Evolutionary conservation across 30 jellyfish, hydroid and myxozoan genomes (phyloP).

Genomic region (Aurelia sp.): DNA sequence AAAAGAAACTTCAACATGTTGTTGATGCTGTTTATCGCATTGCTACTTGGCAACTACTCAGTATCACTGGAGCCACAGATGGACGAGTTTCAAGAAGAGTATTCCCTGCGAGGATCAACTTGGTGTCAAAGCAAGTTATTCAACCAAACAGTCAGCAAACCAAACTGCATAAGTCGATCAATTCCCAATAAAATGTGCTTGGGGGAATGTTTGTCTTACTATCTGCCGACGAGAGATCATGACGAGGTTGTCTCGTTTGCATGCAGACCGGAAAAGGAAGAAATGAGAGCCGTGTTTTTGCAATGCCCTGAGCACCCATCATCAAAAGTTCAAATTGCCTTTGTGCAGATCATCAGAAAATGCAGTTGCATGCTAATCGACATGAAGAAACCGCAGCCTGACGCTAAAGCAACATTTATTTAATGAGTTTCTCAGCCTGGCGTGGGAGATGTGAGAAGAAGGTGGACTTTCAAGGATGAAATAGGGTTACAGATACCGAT

Average conservation of each 20-base stretch:
- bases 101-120: not conserved
- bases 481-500: too few relatives aligned
- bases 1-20: too few relatives aligned
- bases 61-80: too few relatives aligned
- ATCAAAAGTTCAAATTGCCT: slow-evolving; percentile 7
- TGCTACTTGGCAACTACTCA: too few relatives aligned
- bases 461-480: too few relatives aligned
- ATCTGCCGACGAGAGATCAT: slow-evolving; percentile 9
- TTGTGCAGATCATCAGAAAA: slow-evolving; percentile 10
- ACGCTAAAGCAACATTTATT: slow-evolving; percentile 1
- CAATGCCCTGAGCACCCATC: slow-evolving; percentile 8
- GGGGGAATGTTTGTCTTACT: slow-evolving; percentile 45
- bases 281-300: slow-evolving; percentile 10
- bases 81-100: too few relatives aligned
- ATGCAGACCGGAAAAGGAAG: slow-evolving; percentile 20
- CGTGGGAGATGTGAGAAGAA: too few relatives aligned
- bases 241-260: slow-evolving; percentile 26
- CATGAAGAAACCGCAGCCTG: not conserved
- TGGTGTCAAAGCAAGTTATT: slow-evolving; percentile 24
- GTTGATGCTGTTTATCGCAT: too few relatives aligned
- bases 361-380: slow-evolving; percentile 50
- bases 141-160: slow-evolving; percentile 21
- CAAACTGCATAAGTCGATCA: slow-evolving; percentile 5
- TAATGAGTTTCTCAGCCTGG: too few relatives aligned
- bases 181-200: slow-evolving; percentile 32